Conservation (phyloP, 2,797 vertebrate species). For the Lepilemur septentrionalis region DNA sequence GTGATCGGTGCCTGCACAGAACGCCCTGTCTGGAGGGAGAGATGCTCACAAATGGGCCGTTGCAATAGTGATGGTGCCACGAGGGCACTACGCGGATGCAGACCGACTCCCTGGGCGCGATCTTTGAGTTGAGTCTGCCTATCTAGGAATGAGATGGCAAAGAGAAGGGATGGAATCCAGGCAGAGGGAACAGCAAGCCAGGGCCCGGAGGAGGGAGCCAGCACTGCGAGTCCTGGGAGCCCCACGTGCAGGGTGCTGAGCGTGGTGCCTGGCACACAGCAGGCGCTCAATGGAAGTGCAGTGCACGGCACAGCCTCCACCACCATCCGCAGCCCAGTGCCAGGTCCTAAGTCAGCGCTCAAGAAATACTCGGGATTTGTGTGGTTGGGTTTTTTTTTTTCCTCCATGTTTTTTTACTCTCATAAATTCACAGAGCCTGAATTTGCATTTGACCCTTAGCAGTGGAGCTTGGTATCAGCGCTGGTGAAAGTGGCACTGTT, state of each 20-base stretch:
- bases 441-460: background rate
- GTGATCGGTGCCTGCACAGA: background rate
- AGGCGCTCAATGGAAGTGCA: background rate
- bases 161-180: background rate
- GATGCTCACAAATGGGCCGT: background rate
- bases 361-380: background rate
- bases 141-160: background rate
- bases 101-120: background rate
- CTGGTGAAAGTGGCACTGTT: background rate
- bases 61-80: background rate
- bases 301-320: accelerated
- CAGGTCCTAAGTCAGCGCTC: background rate
- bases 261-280: no score
- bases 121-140: background rate
- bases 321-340: background rate
- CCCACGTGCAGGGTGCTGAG: background rate
- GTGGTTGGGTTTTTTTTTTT: background rate
- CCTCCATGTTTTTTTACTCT: background rate
- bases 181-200: background rate
- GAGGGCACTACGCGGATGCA: background rate
- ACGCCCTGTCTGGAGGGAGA: background rate
- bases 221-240: background rate
- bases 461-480: background rate
- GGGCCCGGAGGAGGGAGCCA: background rate
- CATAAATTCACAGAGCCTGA: background rate